Conservation (phyloP, 2,888 invertebrate genomes). For the Criorhina ranunculi region DNA sequence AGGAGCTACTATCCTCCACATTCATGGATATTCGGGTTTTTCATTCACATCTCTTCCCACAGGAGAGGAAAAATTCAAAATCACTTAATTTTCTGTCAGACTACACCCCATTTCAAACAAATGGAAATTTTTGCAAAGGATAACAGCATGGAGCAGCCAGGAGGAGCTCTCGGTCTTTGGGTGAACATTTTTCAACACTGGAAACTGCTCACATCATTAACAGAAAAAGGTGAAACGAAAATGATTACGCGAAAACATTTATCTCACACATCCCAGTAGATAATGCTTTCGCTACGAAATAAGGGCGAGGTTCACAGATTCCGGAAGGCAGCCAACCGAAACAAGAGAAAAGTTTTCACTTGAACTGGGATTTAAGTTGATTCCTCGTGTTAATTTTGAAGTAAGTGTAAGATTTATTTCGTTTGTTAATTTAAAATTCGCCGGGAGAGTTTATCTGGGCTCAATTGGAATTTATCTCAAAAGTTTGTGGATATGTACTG, state of each 20-base stretch:
- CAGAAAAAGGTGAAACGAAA: conserved; percentile 73
- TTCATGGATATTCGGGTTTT: conserved; percentile 48
- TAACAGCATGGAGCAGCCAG: conserved; percentile 16
- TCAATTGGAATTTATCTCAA: not conserved
- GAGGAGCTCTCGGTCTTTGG: conserved; percentile 18
- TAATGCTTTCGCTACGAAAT: conserved; percentile 35
- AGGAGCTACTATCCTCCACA: conserved; percentile 56
- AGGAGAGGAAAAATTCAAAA: conserved; percentile 68
- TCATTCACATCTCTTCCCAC: conserved; percentile 7
- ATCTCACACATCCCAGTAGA: conserved; percentile 70
- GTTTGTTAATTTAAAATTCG: conserved; percentile 49
- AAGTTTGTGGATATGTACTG: not conserved
- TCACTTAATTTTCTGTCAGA: conserved; percentile 76
- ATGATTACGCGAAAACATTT: conserved; percentile 76
- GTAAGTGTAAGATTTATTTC: conserved; percentile 56
- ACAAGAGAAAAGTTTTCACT: conserved; percentile 63
- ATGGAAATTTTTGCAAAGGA: conserved; percentile 57
- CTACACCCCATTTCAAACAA: conserved; percentile 67
- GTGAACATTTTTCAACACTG: conserved; percentile 12
- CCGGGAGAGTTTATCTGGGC: conserved; percentile 12
- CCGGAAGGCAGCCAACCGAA: conserved; percentile 56
- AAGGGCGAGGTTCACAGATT: conserved; percentile 49
- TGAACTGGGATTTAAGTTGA: conserved; percentile 71
- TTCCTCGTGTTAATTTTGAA: conserved; percentile 50
- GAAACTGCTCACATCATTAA: conserved; percentile 69